Evolutionary conservation across 2,113 vertebrate species (phyloP).

Genomic region (Antigone vipio): DNA sequence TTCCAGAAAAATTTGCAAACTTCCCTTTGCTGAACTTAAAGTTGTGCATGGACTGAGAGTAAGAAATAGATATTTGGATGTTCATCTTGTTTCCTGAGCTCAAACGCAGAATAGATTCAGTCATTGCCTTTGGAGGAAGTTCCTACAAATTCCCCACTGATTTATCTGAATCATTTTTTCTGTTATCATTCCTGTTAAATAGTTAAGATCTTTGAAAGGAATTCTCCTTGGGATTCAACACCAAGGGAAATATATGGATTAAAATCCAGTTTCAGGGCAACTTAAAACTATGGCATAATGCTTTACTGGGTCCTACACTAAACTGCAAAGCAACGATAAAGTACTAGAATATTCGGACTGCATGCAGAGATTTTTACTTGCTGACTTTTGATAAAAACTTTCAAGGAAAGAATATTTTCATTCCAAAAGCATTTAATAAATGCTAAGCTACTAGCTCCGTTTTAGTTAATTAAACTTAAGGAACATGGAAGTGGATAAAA

Average conservation of each 20-base stretch:
- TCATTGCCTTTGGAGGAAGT: background rate
- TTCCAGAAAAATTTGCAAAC: background rate
- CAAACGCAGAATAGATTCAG: background rate
- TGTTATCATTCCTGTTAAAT: background rate
- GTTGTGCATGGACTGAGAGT: background rate
- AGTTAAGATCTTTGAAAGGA: background rate
- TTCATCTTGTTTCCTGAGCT: background rate
- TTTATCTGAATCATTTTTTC: background rate
- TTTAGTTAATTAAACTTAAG: constrained; percentile 77
- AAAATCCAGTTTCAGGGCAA: background rate
- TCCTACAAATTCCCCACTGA: background rate
- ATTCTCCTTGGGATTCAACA: background rate
- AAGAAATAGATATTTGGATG: background rate
- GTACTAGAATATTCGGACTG: background rate
- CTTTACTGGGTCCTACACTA: background rate
- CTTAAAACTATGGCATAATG: background rate
- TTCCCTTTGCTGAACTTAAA: background rate
- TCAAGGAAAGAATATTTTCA: constrained; percentile 56
- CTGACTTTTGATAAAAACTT: constrained; percentile 39
- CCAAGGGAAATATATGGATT: background rate
- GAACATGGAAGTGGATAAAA: constrained; percentile 71
- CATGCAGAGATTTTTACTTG: background rate
- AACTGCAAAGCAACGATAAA: background rate
- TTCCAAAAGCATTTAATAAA: constrained; percentile 60
- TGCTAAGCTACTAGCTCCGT: constrained; percentile 51